Evolutionary conservation across 2,113 vertebrate species (phyloP), one percentile per base, ranked within the genome.

Genomic region (Toxotes jaculatrix): DNA sequence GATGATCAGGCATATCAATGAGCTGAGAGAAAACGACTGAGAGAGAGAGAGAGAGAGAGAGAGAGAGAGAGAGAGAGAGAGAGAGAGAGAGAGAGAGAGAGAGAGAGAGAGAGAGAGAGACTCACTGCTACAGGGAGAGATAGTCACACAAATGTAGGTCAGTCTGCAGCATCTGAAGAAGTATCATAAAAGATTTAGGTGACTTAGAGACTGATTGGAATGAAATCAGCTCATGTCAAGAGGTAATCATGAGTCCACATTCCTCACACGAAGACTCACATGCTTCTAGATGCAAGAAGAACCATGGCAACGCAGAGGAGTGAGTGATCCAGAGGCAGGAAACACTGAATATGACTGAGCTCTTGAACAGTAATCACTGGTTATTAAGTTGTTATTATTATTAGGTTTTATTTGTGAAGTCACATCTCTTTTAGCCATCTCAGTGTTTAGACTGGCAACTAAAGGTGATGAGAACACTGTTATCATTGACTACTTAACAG

Each of bases 1-100:
- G 85, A 92, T 86, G 84, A 91, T 91, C 83, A 85, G 68, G 88
- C 90, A 93, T 91, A 93, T 93, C 92, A 92, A 94, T 93, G 90
- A 92, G 91, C 81, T 85, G 67, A 78, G 88, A 87, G 77, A 77
- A 83, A 69, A 85, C 74, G 72, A 51, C 34, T 10, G 79, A 63
- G 77, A 60, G 66, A 67, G 43, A 61, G 69, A 80, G 65, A 59
- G 74, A 80, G 63, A 36, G 43, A 75, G 55, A 49, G 65, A 59
- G 74, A 80, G 63, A 36, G 43, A 75, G 55, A 49, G 65, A 59
- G 74, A 80, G 63, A 36, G 43, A 75, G 55, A 49, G 87, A 75
- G 79, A 63, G 77, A 60, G 66, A 67, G 43, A 61, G 69, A 80
- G 71, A 79, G 87, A 86, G 80, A 81, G 82, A 72, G 87, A 75